Evolutionary conservation across 2,888 invertebrate species (phyloP).

Genomic region (Ornithoptera priamus): DNA sequence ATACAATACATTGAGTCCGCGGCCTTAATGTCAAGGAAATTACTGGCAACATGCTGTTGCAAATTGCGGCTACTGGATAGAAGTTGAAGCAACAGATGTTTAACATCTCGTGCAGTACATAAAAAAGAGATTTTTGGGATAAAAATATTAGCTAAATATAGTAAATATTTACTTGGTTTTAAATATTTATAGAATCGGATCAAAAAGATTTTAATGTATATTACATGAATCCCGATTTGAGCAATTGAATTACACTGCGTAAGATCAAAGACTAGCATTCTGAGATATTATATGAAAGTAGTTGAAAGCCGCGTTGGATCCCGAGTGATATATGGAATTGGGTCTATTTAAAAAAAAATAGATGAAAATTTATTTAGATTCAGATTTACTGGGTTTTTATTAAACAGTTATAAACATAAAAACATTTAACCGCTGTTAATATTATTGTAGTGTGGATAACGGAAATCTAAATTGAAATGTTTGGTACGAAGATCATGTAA

Average conservation of each 20-base stretch:
- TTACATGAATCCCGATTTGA: no score
- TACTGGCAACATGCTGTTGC: constrained; percentile 16
- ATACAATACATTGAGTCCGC: neutral
- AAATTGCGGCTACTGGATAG: constrained; percentile 17
- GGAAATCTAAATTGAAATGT: no score
- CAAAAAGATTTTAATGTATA: neutral
- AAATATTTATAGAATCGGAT: neutral
- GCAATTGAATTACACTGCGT: neutral
- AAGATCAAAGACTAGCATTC: constrained; percentile 4
- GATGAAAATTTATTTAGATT: no score
- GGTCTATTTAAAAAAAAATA: no score
- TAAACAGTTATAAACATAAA: no score
- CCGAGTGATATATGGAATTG: neutral
- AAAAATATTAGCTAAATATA: neutral
- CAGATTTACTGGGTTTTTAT: no score
- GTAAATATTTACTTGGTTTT: neutral
- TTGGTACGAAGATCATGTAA: no score
- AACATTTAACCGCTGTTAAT: no score
- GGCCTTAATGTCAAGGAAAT: constrained; percentile 12
- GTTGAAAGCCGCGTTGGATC: constrained; percentile 4
- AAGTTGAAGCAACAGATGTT: constrained; percentile 26
- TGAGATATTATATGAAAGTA: constrained; percentile 8
- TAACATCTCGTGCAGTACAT: constrained; percentile 10
- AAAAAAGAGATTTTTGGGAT: neutral
- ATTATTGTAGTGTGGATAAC: no score